phyloP scores from a whole-genome alignment of 2,113 vertebrate genomes.

The Neoarius graeffei region DNA sequence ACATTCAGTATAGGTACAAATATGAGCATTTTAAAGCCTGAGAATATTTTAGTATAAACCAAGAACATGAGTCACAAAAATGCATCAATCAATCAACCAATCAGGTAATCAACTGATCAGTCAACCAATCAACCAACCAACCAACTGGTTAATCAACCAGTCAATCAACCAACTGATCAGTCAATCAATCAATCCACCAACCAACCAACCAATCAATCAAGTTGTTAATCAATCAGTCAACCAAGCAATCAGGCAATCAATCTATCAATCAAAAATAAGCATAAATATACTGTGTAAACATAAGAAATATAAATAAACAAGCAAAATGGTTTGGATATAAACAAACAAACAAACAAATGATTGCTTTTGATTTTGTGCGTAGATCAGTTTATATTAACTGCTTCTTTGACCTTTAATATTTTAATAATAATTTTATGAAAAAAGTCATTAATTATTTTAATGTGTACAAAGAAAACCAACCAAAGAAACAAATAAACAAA shows the following conservation, averaged over 20 bases:
- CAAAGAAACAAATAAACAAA: too few relatives aligned
- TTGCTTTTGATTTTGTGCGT: too few relatives aligned
- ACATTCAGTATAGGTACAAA: slow-evolving; percentile 1
- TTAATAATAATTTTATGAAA: neutral
- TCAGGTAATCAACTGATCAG: too few relatives aligned
- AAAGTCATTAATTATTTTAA: neutral
- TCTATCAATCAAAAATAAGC: neutral
- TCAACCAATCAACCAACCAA: too few relatives aligned
- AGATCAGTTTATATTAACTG: neutral
- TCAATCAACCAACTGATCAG: too few relatives aligned
- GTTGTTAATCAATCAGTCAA: too few relatives aligned
- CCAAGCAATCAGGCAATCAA: neutral
- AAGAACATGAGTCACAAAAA: neutral
- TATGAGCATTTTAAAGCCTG: neutral
- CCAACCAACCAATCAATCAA: too few relatives aligned
- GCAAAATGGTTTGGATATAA: too few relatives aligned
- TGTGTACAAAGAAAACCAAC: neutral
- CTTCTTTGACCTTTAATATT: neutral
- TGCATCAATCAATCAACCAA: neutral
- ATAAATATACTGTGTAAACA: neutral
- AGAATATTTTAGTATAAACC: neutral
- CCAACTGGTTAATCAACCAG: too few relatives aligned
- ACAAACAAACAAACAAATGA: too few relatives aligned
- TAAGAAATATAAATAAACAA: too few relatives aligned
- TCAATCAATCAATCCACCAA: too few relatives aligned